phyloP scores from a whole-genome alignment of 1,140 invertebrate species.

The Drusus annulatus region DNA sequence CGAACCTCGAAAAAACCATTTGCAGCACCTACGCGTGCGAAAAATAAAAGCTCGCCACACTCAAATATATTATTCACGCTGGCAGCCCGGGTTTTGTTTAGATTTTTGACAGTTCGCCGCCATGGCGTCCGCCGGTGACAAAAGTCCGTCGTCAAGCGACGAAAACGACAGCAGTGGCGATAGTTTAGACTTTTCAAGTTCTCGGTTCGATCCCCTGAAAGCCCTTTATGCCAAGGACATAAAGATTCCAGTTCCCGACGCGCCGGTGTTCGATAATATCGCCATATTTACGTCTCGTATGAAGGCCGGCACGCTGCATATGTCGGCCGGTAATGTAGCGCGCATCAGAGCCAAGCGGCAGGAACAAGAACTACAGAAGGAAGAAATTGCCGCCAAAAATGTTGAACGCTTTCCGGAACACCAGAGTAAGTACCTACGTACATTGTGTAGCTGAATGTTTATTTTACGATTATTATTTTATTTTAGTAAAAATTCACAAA shows the following conservation, averaged over 20 bases:
- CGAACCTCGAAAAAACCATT: too few species aligned
- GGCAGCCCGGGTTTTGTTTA: constrained; percentile 40
- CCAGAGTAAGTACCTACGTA: constrained; percentile 44
- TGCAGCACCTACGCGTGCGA: constrained; percentile 5
- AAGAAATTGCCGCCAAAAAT: constrained; percentile 39
- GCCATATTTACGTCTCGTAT: constrained; percentile 67
- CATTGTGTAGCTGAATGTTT: background rate
- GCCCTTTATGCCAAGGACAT: constrained; percentile 72
- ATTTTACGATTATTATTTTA: background rate
- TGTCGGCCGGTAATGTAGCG: constrained; percentile 38
- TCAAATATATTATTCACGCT: background rate
- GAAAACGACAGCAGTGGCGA: constrained; percentile 39
- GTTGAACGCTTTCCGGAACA: constrained; percentile 41
- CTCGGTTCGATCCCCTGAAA: constrained; percentile 75
- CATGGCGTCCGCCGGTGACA: constrained; percentile 24
- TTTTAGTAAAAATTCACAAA: too few species aligned
- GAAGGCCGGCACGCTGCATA: constrained; percentile 15
- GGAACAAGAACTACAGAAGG: background rate
- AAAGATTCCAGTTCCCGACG: constrained; percentile 66
- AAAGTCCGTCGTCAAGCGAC: background rate
- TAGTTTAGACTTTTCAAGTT: constrained; percentile 69
- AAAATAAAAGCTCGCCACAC: background rate
- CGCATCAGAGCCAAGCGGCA: constrained; percentile 8
- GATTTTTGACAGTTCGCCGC: constrained; percentile 42
- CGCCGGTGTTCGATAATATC: constrained; percentile 74